Evolutionary conservation across 2,888 invertebrate genomes (phyloP).

Genomic region (Hypomecis punctinalis): DNA sequence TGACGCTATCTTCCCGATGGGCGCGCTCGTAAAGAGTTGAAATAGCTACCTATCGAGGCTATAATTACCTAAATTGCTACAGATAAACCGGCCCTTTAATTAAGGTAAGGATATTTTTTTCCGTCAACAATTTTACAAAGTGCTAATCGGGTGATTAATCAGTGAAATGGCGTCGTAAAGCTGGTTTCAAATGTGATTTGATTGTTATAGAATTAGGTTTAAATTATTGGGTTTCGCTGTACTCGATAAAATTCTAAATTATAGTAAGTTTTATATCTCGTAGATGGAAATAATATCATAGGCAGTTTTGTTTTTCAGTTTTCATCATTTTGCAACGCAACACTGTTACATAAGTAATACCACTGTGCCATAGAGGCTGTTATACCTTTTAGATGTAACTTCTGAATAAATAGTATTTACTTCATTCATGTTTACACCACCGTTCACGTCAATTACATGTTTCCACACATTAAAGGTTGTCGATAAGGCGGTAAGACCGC

Average conservation of each 20-base stretch:
- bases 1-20: slow-evolving; percentile 75
- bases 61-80: slow-evolving; percentile 77
- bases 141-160: slow-evolving; percentile 56
- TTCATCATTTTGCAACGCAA: too few relatives aligned
- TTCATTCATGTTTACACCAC: too few relatives aligned
- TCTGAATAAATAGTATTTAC: too few relatives aligned
- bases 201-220: background rate
- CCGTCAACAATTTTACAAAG: slow-evolving; percentile 55
- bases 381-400: too few relatives aligned
- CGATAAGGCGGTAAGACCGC: too few relatives aligned
- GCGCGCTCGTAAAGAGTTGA: slow-evolving; percentile 82
- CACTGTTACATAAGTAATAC: too few relatives aligned
- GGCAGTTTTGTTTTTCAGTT: too few relatives aligned
- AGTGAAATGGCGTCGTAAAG: slow-evolving; percentile 43
- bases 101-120: slow-evolving; percentile 58
- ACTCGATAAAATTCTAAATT: background rate
- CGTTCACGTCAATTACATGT: too few relatives aligned
- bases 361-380: too few relatives aligned
- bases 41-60: slow-evolving; percentile 72
- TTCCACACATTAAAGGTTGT: too few relatives aligned
- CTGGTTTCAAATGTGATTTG: slow-evolving; percentile 17
- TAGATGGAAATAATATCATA: too few relatives aligned
- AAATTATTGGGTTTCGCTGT: background rate
- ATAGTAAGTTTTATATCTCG: too few relatives aligned
- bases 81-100: slow-evolving; percentile 70